Percentiles rank a stretch among this genome's conserved stretches.
These are phyloP conservation scores for Anguilla anguilla DNA, from an alignment of 2,797 vertebrate genomes.

Conservation along the genomic window DNA sequence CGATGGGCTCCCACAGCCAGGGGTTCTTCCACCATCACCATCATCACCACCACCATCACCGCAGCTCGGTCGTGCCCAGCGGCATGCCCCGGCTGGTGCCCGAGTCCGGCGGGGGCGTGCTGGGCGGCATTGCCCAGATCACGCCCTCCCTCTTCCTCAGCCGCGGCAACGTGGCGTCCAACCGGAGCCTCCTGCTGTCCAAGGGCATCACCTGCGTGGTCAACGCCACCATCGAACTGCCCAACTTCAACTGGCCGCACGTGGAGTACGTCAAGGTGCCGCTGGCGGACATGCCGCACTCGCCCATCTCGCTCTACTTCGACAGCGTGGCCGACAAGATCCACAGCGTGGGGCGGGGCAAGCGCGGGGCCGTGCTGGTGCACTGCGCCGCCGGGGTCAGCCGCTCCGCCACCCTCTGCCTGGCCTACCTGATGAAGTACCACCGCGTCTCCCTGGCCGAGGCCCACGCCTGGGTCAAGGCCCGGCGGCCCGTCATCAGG, in stretches of 20 bases:
- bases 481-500: constrained; percentile 88
- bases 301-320: constrained; percentile 93
- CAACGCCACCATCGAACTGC: constrained; percentile 96
- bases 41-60: constrained; percentile 67
- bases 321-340: constrained; percentile 96
- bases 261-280: constrained; percentile 96
- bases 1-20: constrained; percentile 94
- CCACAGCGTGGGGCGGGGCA: constrained; percentile 86
- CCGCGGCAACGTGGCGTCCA: constrained; percentile 91
- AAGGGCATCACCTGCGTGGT: constrained; percentile 95
- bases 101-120: constrained; percentile 73
- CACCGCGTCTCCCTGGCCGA: constrained; percentile 90
- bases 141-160: constrained; percentile 93
- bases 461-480: constrained; percentile 95
- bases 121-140: constrained; percentile 93
- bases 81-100: constrained; percentile 86
- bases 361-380: constrained; percentile 89
- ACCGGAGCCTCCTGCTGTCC: constrained; percentile 90
- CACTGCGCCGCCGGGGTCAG: constrained; percentile 95
- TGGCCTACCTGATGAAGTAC: constrained; percentile 98
- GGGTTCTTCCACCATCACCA: constrained; percentile 81
- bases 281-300: constrained; percentile 92
- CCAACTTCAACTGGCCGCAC: constrained; percentile 97
- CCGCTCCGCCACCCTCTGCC: constrained; percentile 91
- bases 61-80: constrained; percentile 69